Evolutionary conservation across 2,888 invertebrate species (phyloP).

Genomic region (Andrena bucephala): DNA sequence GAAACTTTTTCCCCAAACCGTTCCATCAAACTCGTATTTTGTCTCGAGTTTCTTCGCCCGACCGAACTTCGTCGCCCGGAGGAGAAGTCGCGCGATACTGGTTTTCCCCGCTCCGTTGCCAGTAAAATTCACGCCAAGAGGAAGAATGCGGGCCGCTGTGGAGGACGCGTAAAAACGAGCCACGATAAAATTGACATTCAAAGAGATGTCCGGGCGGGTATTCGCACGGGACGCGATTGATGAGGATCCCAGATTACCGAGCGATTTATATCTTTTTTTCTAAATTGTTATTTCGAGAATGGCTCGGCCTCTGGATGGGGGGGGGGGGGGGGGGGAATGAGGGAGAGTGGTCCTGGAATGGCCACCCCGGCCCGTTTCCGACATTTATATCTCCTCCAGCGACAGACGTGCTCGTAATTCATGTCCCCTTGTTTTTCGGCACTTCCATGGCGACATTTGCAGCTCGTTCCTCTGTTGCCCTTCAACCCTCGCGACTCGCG

Average conservation of each 20-base stretch:
- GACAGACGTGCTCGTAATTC: conserved; percentile 53
- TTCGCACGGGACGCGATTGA: conserved; percentile 14
- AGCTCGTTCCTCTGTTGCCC: conserved; percentile 27
- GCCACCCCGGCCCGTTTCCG: conserved; percentile 44
- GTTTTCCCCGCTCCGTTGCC: no score
- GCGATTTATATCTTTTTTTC: conserved; percentile 32
- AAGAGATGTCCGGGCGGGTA: background rate
- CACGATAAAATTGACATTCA: conserved; percentile 35
- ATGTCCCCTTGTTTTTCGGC: conserved; percentile 52
- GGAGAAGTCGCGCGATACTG: no score
- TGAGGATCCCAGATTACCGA: conserved; percentile 6
- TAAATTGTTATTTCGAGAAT: conserved; percentile 47
- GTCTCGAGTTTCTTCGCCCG: background rate
- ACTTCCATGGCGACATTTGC: conserved; percentile 59
- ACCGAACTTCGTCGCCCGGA: background rate
- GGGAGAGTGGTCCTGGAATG: background rate
- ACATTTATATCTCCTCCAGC: conserved; percentile 64
- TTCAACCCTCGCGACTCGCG: background rate
- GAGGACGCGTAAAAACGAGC: background rate
- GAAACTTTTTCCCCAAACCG: background rate
- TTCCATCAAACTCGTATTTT: background rate
- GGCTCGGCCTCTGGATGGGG: background rate
- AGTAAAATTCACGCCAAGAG: no score
- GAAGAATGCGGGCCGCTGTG: no score
- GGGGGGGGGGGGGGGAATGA: background rate